Percentiles rank a stretch among this genome's conserved stretches.
phyloP scores from a whole-genome alignment of 2,797 vertebrate species.

The Lepilemur ruficaudatus region DNA sequence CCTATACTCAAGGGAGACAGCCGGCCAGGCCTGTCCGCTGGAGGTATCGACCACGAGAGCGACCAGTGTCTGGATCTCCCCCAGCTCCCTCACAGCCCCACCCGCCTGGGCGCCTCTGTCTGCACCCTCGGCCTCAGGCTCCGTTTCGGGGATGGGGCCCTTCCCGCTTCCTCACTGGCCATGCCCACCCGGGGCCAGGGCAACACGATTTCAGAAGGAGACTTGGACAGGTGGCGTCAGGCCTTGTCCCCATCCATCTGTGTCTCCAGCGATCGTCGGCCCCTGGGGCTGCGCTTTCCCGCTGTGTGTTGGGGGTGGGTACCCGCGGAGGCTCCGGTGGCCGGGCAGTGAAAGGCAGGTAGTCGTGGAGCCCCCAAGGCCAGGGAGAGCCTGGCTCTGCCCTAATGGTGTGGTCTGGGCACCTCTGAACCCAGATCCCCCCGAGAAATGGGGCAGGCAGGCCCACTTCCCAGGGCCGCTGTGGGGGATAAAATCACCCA shows the following conservation, averaged over 20 bases:
- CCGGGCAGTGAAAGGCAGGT: neutral
- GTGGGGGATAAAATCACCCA: neutral
- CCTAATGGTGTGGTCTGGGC: neutral
- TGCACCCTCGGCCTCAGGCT: too few relatives aligned
- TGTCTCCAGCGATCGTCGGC: neutral
- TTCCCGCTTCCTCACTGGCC: neutral
- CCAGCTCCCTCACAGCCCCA: too few relatives aligned
- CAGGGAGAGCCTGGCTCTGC: neutral
- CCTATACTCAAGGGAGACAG: neutral
- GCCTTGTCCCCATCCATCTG: neutral
- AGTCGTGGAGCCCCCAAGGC: neutral
- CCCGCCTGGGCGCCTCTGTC: too few relatives aligned
- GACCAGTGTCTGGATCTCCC: neutral
- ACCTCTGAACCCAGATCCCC: neutral
- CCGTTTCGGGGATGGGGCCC: neutral
- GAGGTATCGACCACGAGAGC: too few relatives aligned
- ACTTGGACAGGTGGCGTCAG: neutral
- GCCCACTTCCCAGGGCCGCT: neutral
- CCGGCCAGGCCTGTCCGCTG: neutral
- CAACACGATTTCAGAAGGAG: neutral
- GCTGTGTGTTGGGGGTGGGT: neutral
- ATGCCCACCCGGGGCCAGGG: neutral
- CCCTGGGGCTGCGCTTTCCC: neutral
- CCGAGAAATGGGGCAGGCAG: neutral
- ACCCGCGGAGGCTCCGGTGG: neutral